A percentile compares a stretch with the other conserved stretches of the same genome.
phyloP scores from a whole-genome alignment of 2,888 invertebrate genomes.

The Acholoe squamosa region DNA sequence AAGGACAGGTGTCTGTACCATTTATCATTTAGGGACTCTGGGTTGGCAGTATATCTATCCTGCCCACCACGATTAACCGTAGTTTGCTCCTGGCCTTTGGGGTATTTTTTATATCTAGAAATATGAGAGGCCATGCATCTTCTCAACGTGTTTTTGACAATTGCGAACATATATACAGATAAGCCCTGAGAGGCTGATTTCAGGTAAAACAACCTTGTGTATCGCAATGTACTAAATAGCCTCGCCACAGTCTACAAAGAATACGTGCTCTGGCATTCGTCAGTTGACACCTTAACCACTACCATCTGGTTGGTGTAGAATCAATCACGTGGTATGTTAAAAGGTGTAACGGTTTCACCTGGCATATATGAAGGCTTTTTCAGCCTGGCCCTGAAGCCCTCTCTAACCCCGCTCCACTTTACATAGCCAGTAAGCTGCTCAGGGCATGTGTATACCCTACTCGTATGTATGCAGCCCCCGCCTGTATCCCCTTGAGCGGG shows the following conservation, averaged over 20 bases:
- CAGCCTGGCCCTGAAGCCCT: background rate
- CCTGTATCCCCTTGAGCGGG: no score
- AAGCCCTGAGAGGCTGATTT: no score
- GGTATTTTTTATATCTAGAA: background rate
- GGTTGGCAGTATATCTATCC: no score
- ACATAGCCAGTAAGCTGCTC: background rate
- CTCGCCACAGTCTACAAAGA: background rate
- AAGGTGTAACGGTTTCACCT: conserved; percentile 49
- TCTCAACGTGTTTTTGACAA: background rate
- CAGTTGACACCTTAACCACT: background rate
- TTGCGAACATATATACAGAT: background rate
- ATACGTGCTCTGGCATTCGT: background rate
- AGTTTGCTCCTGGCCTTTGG: no score
- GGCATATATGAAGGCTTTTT: conserved; percentile 35
- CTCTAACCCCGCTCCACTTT: background rate
- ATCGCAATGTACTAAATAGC: no score
- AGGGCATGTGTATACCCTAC: no score
- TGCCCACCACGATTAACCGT: no score
- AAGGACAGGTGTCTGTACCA: no score
- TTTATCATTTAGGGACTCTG: no score
- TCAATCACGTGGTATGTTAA: conserved; percentile 6
- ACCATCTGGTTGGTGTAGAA: conserved; percentile 15
- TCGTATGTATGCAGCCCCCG: no score
- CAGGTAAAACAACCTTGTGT: no score
- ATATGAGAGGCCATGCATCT: background rate